Conservation (phyloP, 1,140 invertebrate genomes). For the Drosophila kurseongensis region DNA sequence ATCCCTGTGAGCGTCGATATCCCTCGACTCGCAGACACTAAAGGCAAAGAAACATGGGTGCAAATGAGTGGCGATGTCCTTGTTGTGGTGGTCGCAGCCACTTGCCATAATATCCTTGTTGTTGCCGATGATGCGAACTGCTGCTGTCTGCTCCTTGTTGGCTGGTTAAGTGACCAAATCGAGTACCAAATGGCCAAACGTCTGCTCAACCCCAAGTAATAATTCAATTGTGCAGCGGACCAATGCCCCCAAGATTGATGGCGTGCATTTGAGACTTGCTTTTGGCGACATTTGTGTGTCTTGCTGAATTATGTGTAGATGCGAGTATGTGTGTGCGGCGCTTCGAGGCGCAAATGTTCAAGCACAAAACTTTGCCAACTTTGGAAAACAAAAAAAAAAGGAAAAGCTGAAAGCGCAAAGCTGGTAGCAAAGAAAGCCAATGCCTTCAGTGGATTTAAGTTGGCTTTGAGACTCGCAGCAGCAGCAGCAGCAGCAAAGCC, state of each 20-base stretch:
- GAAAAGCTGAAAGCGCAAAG: constrained; percentile 22
- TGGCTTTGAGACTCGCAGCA: constrained; percentile 55
- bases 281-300: constrained; percentile 80
- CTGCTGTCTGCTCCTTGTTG: constrained; percentile 42
- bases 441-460: constrained; percentile 77
- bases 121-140: constrained; percentile 26
- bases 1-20: neutral
- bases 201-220: constrained; percentile 77
- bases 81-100: constrained; percentile 20
- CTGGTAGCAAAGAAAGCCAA: constrained; percentile 49
- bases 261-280: constrained; percentile 74
- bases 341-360: constrained; percentile 75
- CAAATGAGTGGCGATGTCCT: constrained; percentile 67
- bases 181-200: constrained; percentile 61
- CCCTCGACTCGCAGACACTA: constrained; percentile 3
- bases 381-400: constrained; percentile 33
- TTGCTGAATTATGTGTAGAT: constrained; percentile 71
- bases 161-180: constrained; percentile 71
- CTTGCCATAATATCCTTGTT: constrained; percentile 20
- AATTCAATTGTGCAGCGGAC: constrained; percentile 76
- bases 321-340: constrained; percentile 24
- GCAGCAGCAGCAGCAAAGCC: constrained; percentile 21
- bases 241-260: constrained; percentile 74
- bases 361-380: constrained; percentile 78
- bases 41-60: constrained; percentile 67